Base-by-base conservation (phyloP, 1,140 invertebrate species). In the Octopus sinensis region DNA sequence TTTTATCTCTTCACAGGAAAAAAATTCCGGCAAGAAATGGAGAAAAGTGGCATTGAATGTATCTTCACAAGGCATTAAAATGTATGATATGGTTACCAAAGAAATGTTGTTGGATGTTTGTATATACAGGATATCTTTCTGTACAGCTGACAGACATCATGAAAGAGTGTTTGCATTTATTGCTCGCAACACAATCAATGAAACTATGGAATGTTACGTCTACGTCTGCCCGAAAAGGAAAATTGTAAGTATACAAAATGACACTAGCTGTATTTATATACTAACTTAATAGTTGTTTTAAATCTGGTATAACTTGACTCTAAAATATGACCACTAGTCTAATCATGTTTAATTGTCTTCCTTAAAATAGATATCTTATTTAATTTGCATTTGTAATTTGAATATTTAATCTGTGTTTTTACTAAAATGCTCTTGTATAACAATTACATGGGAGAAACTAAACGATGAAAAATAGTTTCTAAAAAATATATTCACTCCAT, bases 121-220 rank as follows among this genome's bases (percentile, higher is more conserved):
- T 6, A 96, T 96, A 89, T 96, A 96, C 89, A 95, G 95, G 89
- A 96, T 97, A 86, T 96, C 95, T 1, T 96, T 96, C 87, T 97
- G 96, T 90, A 96, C 95, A 51, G 95, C 95, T 54, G 95, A 97
- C 87, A 94, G 94, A 43, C 93, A 93, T 10, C 94, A 96, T 89
- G 93, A 94, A 79, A 94, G 95, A 82, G 94, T 96, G 6, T 96
- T 97, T 89, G 95, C 96, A 0, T 96, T 96, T 89, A 95, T 97
- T 78, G 92, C 95, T 51, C 93, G 94, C 81, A 93, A 94, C 90
- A 92, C 92, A 76, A 87, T 87, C 6, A 93, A 94, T 87, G 95
- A 96, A 86, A 93, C 93, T 6, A 94, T 95, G 91, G 94, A 96
- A 85, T 96, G 95, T 86, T 95, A 96, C 90, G 95, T 95, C 71